These are phyloP conservation scores for Odontamblyopus lacepedii DNA, from an alignment of 2,797 vertebrate genomes.

Conservation along the genomic window DNA sequence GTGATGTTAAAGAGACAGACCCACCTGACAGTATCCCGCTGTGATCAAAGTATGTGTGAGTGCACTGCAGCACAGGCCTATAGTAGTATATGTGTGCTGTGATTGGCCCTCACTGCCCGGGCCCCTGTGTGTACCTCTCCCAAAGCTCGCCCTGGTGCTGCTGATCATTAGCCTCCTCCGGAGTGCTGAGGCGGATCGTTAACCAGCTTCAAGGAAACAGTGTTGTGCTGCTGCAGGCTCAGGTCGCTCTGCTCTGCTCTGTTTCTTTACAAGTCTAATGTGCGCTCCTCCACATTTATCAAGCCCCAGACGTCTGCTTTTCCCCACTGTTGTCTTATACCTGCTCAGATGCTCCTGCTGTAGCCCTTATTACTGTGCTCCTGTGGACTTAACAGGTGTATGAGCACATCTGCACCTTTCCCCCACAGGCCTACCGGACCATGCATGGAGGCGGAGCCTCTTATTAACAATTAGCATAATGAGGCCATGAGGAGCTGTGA, in stretches of 20 bases:
- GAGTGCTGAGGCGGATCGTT: constrained; percentile 58
- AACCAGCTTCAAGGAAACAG: constrained; percentile 60
- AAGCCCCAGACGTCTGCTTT: constrained; percentile 50
- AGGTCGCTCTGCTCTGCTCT: constrained; percentile 46
- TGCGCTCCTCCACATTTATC: constrained; percentile 55
- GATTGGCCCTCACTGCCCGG: constrained; percentile 46
- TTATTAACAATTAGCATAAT: constrained; percentile 67
- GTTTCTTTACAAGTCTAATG: constrained; percentile 50
- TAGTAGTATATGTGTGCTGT: constrained; percentile 41
- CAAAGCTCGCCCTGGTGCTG: constrained; percentile 60
- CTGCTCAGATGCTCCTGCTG: constrained; percentile 20
- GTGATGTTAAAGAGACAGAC: constrained; percentile 55
- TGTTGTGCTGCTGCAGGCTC: constrained; percentile 48
- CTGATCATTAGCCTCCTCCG: constrained; percentile 65
- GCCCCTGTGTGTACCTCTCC: constrained; percentile 66
- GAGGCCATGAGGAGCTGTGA: constrained; percentile 11
- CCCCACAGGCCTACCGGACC: constrained; percentile 31
- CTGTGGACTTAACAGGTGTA: not conserved
- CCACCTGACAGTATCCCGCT: constrained; percentile 46
- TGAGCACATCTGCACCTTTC: constrained; percentile 26
- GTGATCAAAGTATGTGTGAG: constrained; percentile 65
- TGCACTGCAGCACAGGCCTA: constrained; percentile 41
- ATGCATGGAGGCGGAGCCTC: constrained; percentile 50
- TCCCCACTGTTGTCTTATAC: constrained; percentile 24
- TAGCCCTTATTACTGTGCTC: constrained; percentile 4